These are phyloP conservation scores for Linurgus olivaceus DNA, from an alignment of 2,797 vertebrate species.

Conservation along the genomic window DNA sequence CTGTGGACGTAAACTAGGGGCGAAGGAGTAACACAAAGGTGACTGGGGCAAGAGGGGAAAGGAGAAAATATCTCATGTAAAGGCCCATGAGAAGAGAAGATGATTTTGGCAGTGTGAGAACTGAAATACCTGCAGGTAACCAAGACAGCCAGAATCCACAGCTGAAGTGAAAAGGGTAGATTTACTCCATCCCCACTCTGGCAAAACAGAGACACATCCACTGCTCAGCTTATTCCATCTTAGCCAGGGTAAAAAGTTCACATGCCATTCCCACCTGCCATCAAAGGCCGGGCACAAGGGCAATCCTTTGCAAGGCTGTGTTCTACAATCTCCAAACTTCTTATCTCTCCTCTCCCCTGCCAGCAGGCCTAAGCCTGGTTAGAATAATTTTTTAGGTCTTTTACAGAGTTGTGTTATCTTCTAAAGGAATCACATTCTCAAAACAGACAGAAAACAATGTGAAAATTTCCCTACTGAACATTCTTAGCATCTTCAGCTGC, in stretches of 20 bases:
- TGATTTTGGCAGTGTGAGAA: neutral
- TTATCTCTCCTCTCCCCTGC: neutral
- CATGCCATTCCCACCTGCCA: rapidly evolving
- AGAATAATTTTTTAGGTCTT: neutral
- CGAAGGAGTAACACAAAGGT: neutral
- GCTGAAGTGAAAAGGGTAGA: neutral
- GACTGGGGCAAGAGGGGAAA: neutral
- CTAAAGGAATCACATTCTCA: neutral
- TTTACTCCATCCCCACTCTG: neutral
- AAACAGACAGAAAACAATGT: neutral
- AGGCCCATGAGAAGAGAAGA: neutral
- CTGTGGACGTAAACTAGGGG: neutral
- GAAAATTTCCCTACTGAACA: neutral
- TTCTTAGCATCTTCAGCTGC: neutral
- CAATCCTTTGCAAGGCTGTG: neutral
- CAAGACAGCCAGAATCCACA: neutral
- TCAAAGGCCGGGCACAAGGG: neutral
- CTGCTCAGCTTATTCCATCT: neutral
- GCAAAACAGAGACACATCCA: neutral
- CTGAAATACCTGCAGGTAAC: neutral
- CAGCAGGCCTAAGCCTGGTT: neutral
- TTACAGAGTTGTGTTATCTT: neutral
- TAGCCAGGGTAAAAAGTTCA: rapidly evolving
- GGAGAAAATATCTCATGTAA: neutral
- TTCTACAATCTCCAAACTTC: neutral